Evolutionary conservation across 2,888 invertebrate genomes (phyloP), one percentile per base, ranked within the genome.

Genomic region (Spisula subtruncata): DNA sequence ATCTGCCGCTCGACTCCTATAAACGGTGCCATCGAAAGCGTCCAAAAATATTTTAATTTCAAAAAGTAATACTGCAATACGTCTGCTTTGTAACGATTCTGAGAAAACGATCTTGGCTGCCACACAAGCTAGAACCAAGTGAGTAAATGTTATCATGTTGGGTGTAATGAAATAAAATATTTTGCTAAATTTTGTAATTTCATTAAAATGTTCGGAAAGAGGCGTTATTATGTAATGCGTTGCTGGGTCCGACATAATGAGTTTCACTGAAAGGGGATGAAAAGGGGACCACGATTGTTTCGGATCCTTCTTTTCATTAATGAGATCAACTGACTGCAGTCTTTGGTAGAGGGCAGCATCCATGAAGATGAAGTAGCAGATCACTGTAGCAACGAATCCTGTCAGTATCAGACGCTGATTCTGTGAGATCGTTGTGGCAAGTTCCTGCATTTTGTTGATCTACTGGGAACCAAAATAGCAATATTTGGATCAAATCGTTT

Each of bases 191-290:
- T 97, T 97, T 35, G 98, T 96, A 10, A 98, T 93, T 83, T 94
- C 92, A 96, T 98, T 98, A 54, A 98, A 97, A 35, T 98, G 97
- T 6, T 98, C 97, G n/a, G 98, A 98, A 80, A 98, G 96, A 0
- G 98, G 98, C 0, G 98, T 98, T 95, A 98, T 98, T 32, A 98
- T 97, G 95, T 98, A 99, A 95, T 98, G 98, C 96, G 98, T 98
- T 6, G 98, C 97, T 92, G 98, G 98, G 96, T 98, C 98, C 83
- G 98, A 97, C 97, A 98, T 97, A 86, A 98, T 96, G 0, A 98
- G 98, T 97, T 99, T 99, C 0, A 98, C 98, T 0, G 98, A 98
- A 0, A 98, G 98, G 25, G 95, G 95, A 56, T 91, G 91, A 86
- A 95, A 96, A 0, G 95, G 95, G 6, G 94, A 94, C 87, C 93